Evolutionary conservation across 2,113 vertebrate species (phyloP).

Genomic region (Picathartes gymnocephalus): DNA sequence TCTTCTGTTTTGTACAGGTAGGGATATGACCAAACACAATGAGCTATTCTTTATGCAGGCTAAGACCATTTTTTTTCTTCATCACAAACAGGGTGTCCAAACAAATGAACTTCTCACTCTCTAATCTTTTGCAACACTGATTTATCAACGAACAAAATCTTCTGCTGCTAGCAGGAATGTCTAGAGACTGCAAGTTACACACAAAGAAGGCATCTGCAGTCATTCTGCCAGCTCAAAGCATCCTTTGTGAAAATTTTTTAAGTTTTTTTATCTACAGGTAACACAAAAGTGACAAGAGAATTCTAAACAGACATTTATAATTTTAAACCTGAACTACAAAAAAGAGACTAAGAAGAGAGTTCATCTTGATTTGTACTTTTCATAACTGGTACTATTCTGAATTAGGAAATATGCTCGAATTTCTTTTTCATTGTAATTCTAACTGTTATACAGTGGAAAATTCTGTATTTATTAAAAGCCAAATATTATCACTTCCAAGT

Average conservation of each 20-base stretch:
- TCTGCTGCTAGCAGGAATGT: not conserved
- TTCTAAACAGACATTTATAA: not conserved
- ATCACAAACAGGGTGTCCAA: not conserved
- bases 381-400: not conserved
- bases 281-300: not conserved
- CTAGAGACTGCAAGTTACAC: not conserved
- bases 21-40: not conserved
- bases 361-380: not conserved
- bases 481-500: not conserved
- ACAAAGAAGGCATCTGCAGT: not conserved
- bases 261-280: not conserved
- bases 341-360: not conserved
- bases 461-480: not conserved
- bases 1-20: not conserved
- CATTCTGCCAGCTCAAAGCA: not conserved
- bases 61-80: not conserved
- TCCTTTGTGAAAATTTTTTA: not conserved
- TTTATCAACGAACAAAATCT: not conserved
- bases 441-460: not conserved
- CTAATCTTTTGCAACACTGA: not conserved
- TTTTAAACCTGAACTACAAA: not conserved
- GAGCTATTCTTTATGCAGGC: not conserved
- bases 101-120: not conserved
- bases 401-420: not conserved
- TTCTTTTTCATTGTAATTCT: not conserved